These are phyloP conservation scores for Apamea anceps DNA, from an alignment of 2,888 invertebrate genomes.

Conservation along the genomic window DNA sequence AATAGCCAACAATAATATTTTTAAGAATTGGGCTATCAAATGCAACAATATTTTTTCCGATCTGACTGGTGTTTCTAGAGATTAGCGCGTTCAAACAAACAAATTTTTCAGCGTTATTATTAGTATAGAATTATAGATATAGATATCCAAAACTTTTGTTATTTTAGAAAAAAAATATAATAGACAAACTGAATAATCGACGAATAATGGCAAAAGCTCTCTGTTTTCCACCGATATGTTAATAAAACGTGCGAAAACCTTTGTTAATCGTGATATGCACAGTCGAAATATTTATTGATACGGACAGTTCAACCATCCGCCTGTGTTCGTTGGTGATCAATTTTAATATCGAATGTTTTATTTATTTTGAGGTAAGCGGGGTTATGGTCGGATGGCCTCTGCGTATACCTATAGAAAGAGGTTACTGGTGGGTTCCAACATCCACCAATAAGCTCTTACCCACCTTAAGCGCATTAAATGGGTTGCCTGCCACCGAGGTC, in stretches of 20 bases:
- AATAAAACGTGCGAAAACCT: slow-evolving; percentile 46
- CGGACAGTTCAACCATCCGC: slow-evolving; percentile 25
- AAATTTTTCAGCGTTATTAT: not conserved
- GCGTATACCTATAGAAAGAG: not conserved
- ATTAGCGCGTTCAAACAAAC: not conserved
- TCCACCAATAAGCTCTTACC: not conserved
- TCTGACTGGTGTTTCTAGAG: not conserved
- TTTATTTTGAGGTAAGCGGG: slow-evolving; percentile 27
- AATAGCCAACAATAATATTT: not conserved
- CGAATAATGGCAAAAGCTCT: slow-evolving; percentile 19
- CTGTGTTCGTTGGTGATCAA: slow-evolving; percentile 43
- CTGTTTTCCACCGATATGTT: slow-evolving; percentile 40
- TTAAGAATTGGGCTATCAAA: not conserved
- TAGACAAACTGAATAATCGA: slow-evolving; percentile 21
- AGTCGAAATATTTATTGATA: slow-evolving; percentile 53
- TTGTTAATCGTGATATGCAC: slow-evolving; percentile 41
- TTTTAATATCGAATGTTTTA: slow-evolving; percentile 52
- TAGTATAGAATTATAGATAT: not conserved
- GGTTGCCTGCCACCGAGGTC: not conserved
- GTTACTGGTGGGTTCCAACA: not conserved
- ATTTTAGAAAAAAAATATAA: slow-evolving; percentile 13
- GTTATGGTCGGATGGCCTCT: not conserved
- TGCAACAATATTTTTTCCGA: not conserved
- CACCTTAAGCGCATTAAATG: not conserved
- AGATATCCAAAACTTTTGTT: slow-evolving; percentile 7